Conservation (phyloP, 2,113 vertebrate genomes). For the Corythaeola cristata region DNA sequence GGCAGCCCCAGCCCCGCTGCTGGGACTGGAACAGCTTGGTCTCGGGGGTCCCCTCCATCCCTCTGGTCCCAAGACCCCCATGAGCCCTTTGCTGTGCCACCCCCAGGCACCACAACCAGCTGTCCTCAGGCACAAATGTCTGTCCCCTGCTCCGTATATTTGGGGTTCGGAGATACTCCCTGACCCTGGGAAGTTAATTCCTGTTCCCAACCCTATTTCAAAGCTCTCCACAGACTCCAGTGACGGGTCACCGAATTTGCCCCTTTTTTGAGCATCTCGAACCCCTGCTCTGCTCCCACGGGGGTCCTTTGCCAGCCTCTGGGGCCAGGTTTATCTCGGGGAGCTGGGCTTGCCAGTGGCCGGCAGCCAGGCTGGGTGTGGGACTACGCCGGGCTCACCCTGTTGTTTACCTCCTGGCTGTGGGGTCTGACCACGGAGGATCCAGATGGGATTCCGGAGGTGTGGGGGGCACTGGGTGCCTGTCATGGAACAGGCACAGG, state of each 20-base stretch:
- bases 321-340: background rate
- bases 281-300: rapidly evolving
- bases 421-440: background rate
- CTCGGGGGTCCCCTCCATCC: background rate
- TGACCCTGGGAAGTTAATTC: background rate
- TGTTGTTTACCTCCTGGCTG: background rate
- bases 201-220: background rate
- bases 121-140: background rate
- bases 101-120: background rate
- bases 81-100: background rate
- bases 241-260: background rate
- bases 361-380: background rate
- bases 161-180: background rate
- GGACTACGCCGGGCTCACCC: background rate
- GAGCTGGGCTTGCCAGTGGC: background rate
- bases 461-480: background rate
- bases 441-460: background rate
- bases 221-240: background rate
- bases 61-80: background rate
- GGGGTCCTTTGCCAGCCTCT: background rate
- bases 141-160: background rate
- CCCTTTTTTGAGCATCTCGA: background rate
- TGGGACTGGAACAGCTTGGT: background rate
- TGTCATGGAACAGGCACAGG: background rate
- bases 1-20: background rate